Conservation (phyloP, 2,888 invertebrate species). For the Leptopilina syphax region DNA sequence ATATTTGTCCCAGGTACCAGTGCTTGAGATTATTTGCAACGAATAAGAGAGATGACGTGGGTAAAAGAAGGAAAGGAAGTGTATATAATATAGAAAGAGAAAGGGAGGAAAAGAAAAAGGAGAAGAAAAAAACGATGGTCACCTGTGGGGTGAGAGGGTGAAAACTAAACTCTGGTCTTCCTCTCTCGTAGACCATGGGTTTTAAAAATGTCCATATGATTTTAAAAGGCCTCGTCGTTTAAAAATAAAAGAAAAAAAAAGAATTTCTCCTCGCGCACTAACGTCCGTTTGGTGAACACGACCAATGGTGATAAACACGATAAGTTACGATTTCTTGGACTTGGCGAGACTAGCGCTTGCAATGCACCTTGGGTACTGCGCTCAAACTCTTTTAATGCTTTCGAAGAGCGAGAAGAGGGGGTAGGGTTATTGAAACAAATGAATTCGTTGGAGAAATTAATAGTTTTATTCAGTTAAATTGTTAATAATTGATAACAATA, state of each 20-base stretch:
- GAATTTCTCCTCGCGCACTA: constrained; percentile 70
- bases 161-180: constrained; percentile 49
- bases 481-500: neutral
- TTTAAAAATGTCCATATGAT: constrained; percentile 68
- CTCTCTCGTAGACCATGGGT: constrained; percentile 53
- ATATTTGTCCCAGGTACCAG: constrained; percentile 9
- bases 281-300: constrained; percentile 65
- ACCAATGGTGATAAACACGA: constrained; percentile 74
- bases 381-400: constrained; percentile 47
- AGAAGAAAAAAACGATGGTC: constrained; percentile 37
- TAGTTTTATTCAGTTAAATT: constrained; percentile 19
- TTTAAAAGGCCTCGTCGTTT: constrained; percentile 71
- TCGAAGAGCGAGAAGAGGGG: constrained; percentile 28
- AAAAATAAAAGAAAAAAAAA: constrained; percentile 61
- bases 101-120: constrained; percentile 41
- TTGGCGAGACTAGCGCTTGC: constrained; percentile 54
- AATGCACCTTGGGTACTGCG: constrained; percentile 47
- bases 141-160: constrained; percentile 20
- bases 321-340: constrained; percentile 77
- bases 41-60: constrained; percentile 63
- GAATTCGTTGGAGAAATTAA: constrained; percentile 25
- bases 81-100: constrained; percentile 16
- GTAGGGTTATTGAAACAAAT: constrained; percentile 47
- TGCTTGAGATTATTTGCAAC: constrained; percentile 58
- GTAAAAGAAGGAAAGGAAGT: constrained; percentile 52